Evolutionary conservation across 2,888 invertebrate genomes (phyloP).

Genomic region (Lasioglossum leucozonium): DNA sequence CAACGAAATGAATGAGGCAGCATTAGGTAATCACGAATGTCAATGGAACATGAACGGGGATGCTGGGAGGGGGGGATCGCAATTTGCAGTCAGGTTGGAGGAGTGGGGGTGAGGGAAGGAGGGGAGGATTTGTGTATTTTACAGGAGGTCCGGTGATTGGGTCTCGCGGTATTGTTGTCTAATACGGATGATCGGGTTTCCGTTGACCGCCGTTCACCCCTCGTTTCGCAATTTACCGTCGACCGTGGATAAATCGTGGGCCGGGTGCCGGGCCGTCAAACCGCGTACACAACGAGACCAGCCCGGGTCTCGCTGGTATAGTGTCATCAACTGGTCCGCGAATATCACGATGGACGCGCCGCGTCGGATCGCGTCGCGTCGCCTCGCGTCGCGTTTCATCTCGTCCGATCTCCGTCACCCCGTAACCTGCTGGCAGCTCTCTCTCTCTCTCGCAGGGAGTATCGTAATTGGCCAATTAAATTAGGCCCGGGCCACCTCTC

Average conservation of each 20-base stretch:
- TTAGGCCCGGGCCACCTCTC: conserved; percentile 58
- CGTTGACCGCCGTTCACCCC: conserved; percentile 55
- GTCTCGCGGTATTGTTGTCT: conserved; percentile 62
- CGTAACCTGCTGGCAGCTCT: background rate
- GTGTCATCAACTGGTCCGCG: conserved; percentile 54
- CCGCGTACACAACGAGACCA: conserved; percentile 49
- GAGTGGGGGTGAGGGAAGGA: background rate
- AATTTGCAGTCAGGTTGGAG: background rate
- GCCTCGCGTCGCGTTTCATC: conserved; percentile 9
- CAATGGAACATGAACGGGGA: background rate
- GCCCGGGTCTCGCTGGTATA: background rate
- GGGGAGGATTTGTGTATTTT: conserved; percentile 52
- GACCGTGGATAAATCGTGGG: conserved; percentile 64
- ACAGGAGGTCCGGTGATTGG: conserved; percentile 40
- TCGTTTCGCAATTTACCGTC: conserved; percentile 39
- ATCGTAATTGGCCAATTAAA: conserved; percentile 70
- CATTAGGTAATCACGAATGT: background rate
- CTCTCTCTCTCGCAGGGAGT: conserved; percentile 7
- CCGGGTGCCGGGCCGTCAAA: conserved; percentile 45
- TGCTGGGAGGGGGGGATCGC: background rate
- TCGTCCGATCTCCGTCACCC: conserved; percentile 16
- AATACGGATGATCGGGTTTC: conserved; percentile 70
- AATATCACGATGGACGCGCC: conserved; percentile 44
- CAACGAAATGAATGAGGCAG: background rate
- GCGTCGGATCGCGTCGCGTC: conserved; percentile 21